Percentiles rank a stretch among this genome's conserved stretches.
phyloP scores from a whole-genome alignment of 2,797 vertebrate species.

The Protonibea diacanthus region DNA sequence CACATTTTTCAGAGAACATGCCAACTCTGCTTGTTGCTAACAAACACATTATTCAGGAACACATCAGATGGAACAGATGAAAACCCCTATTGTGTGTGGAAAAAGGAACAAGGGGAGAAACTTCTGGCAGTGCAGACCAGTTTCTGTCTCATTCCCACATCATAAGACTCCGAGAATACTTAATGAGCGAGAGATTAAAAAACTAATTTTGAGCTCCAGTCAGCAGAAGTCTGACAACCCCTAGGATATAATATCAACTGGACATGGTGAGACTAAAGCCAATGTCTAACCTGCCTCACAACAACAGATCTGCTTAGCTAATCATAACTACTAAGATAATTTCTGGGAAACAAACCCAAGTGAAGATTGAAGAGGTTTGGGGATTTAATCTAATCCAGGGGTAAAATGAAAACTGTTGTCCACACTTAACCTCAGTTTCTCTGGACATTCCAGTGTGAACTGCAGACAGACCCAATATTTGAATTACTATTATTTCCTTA shows the following conservation, averaged over 20 bases:
- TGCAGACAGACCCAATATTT: slow-evolving; percentile 43
- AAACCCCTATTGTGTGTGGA: slow-evolving; percentile 19
- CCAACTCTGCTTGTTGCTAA: not conserved
- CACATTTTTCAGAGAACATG: not conserved
- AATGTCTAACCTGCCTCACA: slow-evolving; percentile 17
- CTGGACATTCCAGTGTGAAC: slow-evolving; percentile 36
- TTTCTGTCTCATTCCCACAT: slow-evolving; percentile 31
- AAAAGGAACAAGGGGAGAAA: not conserved
- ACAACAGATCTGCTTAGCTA: slow-evolving; percentile 6
- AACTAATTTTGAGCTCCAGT: slow-evolving; percentile 39
- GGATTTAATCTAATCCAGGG: slow-evolving; percentile 14
- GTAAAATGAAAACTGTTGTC: slow-evolving; percentile 21
- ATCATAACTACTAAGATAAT: slow-evolving; percentile 7
- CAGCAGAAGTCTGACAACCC: slow-evolving; percentile 26
- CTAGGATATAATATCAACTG: slow-evolving; percentile 16
- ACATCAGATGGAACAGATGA: not conserved
- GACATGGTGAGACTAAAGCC: slow-evolving; percentile 29
- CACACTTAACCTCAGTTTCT: slow-evolving; percentile 38
- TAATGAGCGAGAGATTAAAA: slow-evolving; percentile 49
- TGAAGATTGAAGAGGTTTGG: not conserved
- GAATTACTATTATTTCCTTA: slow-evolving; percentile 58
- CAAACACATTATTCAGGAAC: slow-evolving; percentile 17
- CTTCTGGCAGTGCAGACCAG: slow-evolving; percentile 22
- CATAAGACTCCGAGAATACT: slow-evolving; percentile 24
- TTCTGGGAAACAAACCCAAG: not conserved